Conservation (phyloP, 1,140 invertebrate genomes). For the Brachionus koreanus region DNA sequence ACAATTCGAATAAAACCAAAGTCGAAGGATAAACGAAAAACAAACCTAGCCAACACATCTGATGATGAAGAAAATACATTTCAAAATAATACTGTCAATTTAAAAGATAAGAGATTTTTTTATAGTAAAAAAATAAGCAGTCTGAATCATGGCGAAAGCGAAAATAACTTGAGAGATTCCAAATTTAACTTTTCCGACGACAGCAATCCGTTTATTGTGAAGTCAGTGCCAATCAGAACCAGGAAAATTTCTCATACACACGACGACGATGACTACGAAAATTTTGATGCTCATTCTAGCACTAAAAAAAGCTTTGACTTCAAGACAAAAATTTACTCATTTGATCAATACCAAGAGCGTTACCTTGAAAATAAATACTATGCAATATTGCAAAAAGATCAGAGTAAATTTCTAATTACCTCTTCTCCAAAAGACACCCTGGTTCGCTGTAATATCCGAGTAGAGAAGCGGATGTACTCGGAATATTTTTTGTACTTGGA, state of each 20-base stretch:
- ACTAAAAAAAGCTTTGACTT: neutral
- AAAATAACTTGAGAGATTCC: neutral
- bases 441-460: neutral
- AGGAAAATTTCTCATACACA: neutral
- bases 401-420: neutral
- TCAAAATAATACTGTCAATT: neutral
- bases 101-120: neutral
- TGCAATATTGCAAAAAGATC: neutral
- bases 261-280: neutral
- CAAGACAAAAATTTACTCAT: slow-evolving; percentile 1
- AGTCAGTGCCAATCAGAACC: neutral
- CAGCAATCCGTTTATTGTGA: neutral
- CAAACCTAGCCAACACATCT: neutral
- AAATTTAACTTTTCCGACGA: neutral
- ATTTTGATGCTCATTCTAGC: neutral
- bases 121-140: neutral
- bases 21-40: neutral
- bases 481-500: slow-evolving; percentile 24
- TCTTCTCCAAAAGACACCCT: neutral
- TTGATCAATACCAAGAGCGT: neutral
- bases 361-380: neutral
- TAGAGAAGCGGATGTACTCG: neutral
- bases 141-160: neutral
- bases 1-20: neutral
- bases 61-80: neutral